Percentiles rank a stretch among this genome's conserved stretches.
phyloP scores from a whole-genome alignment of 2,888 invertebrate species.

The Digitonthophagus gazella region DNA sequence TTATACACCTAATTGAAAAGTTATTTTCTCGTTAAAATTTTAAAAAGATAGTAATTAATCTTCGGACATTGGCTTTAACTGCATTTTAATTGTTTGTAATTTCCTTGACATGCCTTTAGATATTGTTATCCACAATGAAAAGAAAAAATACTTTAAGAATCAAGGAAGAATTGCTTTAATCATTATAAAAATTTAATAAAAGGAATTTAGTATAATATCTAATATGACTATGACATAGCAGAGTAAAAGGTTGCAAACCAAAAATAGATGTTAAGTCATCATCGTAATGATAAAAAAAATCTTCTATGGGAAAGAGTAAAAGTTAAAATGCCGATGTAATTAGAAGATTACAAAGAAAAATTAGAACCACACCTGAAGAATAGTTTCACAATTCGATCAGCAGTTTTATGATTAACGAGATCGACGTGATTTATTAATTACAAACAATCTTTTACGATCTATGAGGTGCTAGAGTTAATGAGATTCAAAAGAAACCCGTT shows the following conservation, averaged over 20 bases:
- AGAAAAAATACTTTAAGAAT: no score
- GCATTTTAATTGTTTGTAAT: no score
- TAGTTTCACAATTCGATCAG: not conserved
- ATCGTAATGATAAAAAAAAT: not conserved
- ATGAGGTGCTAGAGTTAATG: not conserved
- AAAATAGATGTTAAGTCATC: not conserved
- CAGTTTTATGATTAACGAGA: no score
- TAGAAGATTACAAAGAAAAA: not conserved
- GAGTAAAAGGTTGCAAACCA: not conserved
- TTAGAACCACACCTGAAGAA: not conserved
- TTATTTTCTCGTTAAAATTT: no score
- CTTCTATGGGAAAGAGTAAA: not conserved
- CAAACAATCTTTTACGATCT: not conserved
- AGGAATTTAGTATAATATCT: not conserved
- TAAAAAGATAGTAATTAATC: no score
- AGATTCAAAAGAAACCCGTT: not conserved
- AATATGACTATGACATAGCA: not conserved
- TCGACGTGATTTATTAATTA: not conserved
- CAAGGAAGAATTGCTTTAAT: no score
- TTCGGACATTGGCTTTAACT: no score
- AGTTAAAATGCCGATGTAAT: not conserved
- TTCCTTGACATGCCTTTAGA: no score
- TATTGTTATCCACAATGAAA: no score
- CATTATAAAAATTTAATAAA: no score
- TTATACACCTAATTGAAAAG: no score